Percentiles rank a stretch among this genome's conserved stretches.
Evolutionary conservation across 2,113 vertebrate genomes (phyloP).

Genomic region (Tylochromis polylepis): DNA sequence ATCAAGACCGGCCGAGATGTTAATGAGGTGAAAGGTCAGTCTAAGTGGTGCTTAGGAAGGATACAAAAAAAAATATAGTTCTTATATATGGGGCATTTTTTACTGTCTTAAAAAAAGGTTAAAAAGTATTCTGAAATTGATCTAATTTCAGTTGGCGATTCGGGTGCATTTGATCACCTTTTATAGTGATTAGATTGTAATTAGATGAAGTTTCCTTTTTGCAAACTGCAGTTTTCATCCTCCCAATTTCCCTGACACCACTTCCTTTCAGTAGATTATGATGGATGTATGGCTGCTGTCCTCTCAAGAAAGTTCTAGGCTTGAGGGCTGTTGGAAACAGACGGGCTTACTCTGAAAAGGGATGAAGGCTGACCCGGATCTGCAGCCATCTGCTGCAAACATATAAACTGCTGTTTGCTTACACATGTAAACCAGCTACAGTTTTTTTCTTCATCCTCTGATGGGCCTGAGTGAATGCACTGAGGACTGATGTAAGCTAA

Average conservation of each 20-base stretch:
- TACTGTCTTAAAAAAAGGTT: neutral
- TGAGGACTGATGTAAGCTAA: neutral
- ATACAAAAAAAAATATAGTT: neutral
- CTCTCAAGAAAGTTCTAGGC: neutral
- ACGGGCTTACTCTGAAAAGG: neutral
- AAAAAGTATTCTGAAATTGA: neutral
- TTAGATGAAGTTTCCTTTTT: neutral
- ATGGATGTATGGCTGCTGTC: neutral
- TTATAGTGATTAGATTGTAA: neutral
- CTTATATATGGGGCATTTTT: neutral
- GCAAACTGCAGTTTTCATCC: neutral
- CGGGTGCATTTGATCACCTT: neutral
- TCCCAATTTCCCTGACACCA: rapidly evolving
- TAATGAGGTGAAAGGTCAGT: constrained; percentile 28
- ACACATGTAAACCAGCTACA: neutral
- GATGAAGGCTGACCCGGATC: neutral
- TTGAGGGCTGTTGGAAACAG: neutral
- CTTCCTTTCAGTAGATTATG: neutral
- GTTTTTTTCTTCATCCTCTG: neutral
- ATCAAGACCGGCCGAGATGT: constrained; percentile 24
- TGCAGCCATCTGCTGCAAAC: neutral
- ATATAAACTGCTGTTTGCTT: neutral
- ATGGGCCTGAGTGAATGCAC: neutral
- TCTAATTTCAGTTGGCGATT: neutral
- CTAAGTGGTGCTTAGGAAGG: neutral